Conservation (phyloP, 2,888 invertebrate species). For the Pocota personata region DNA sequence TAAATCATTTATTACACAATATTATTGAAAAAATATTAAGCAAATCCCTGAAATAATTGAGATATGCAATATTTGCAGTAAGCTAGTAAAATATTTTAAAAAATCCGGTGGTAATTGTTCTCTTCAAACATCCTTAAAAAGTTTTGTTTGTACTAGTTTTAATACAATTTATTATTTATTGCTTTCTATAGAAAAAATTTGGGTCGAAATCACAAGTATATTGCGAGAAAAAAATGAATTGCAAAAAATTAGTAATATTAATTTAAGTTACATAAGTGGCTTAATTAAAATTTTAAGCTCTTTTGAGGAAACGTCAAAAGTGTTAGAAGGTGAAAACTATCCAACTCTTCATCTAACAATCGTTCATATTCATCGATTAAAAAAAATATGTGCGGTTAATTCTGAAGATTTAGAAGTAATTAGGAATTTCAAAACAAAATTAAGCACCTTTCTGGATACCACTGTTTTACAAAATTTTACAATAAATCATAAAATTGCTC, state of each 20-base stretch:
- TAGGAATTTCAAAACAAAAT: no score
- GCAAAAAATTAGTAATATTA: no score
- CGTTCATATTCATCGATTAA: conserved; percentile 12
- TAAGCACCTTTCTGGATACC: no score
- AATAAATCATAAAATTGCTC: conserved; percentile 10
- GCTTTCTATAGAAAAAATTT: conserved; percentile 17
- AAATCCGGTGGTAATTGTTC: conserved; percentile 33
- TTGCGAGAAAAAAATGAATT: no score
- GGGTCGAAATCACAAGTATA: no score
- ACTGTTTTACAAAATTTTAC: conserved; percentile 16
- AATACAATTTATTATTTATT: no score
- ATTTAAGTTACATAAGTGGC: no score
- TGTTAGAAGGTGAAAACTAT: no score
- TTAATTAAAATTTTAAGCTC: no score
- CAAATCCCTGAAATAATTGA: conserved; percentile 27
- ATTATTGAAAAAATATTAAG: conserved; percentile 32
- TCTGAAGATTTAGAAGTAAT: no score
- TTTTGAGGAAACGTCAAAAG: no score
- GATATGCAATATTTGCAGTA: conserved; percentile 5
- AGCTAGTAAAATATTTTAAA: conserved; percentile 42
- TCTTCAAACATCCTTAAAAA: conserved; percentile 13
- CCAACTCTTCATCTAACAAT: no score
- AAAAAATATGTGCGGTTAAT: conserved; percentile 22
- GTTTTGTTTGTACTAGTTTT: conserved; percentile 23
- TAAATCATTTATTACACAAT: conserved; percentile 41